These are phyloP conservation scores for Pogonophryne albipinna DNA, from an alignment of 2,797 vertebrate species.

Conservation along the genomic window DNA sequence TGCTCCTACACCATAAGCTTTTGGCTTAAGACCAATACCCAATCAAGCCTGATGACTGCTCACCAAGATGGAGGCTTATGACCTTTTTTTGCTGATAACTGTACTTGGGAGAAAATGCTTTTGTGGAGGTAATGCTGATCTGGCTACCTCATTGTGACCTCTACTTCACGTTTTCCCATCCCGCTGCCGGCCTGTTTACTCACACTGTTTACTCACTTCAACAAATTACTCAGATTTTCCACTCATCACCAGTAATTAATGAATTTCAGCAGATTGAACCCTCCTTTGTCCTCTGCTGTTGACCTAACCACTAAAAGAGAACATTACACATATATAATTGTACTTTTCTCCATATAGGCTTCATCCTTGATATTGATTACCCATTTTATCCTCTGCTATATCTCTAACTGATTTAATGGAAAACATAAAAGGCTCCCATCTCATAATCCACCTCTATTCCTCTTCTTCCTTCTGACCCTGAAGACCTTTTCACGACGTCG, in stretches of 20 bases:
- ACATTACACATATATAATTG: conserved; percentile 15
- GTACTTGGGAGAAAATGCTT: conserved; percentile 38
- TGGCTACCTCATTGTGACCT: conserved; percentile 29
- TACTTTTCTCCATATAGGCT: conserved; percentile 10
- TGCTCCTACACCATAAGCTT: conserved; percentile 61
- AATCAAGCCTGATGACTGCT: conserved; percentile 55
- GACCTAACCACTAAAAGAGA: conserved; percentile 5
- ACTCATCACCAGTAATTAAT: conserved; percentile 22
- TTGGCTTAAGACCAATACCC: conserved; percentile 66
- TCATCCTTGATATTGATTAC: conserved; percentile 22
- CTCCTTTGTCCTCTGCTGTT: conserved; percentile 12
- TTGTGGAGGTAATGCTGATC: conserved; percentile 53
- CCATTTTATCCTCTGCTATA: conserved; percentile 29
- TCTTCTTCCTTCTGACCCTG: conserved; percentile 46
- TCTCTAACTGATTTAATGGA: conserved; percentile 26
- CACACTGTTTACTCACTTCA: conserved; percentile 39
- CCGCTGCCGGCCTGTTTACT: conserved; percentile 24
- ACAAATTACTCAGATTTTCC: conserved; percentile 39
- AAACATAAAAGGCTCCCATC: conserved; percentile 57
- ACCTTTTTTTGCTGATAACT: conserved; percentile 40
- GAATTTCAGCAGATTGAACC: conserved; percentile 19
- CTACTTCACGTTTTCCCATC: neutral
- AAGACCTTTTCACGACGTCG: conserved; percentile 37
- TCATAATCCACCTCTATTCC: conserved; percentile 40
- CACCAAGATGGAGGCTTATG: conserved; percentile 50